A percentile compares a stretch with the other conserved stretches of the same genome.
Conservation (phyloP, 2,888 invertebrate species). For the Barypeithes pellucidus region DNA sequence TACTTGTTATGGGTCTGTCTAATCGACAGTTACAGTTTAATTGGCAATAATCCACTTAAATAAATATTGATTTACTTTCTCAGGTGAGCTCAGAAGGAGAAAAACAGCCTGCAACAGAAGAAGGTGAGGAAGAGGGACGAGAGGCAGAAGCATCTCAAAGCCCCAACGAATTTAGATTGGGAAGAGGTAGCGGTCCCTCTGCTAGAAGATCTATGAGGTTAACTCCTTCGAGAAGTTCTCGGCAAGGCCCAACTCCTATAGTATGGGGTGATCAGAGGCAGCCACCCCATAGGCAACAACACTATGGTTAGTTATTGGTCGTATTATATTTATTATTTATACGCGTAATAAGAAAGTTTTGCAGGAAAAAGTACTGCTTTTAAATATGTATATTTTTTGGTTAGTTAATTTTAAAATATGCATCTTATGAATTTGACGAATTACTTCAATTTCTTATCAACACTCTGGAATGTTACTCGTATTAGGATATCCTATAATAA, state of each 20-base stretch:
- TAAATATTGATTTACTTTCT: too few relatives aligned
- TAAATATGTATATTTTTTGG: background rate
- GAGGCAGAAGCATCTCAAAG: slow-evolving; percentile 86
- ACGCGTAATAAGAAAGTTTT: background rate
- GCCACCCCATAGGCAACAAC: slow-evolving; percentile 58
- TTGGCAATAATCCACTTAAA: too few relatives aligned
- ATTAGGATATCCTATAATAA: background rate
- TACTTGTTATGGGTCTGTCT: too few relatives aligned
- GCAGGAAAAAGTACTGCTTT: background rate
- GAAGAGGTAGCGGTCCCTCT: slow-evolving; percentile 62
- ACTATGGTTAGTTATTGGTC: slow-evolving; percentile 55
- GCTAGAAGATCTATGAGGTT: slow-evolving; percentile 61
- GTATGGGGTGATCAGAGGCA: slow-evolving; percentile 74
- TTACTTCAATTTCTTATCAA: too few relatives aligned
- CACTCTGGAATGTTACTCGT: too few relatives aligned
- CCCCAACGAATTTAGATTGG: slow-evolving; percentile 72
- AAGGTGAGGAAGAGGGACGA: slow-evolving; percentile 80
- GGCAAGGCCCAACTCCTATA: slow-evolving; percentile 75
- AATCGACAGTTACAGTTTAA: too few relatives aligned
- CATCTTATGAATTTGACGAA: too few relatives aligned
- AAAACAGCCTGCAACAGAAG: slow-evolving; percentile 73
- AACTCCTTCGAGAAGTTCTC: slow-evolving; percentile 56
- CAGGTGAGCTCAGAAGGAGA: slow-evolving; percentile 78
- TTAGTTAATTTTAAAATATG: background rate
- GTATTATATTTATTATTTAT: background rate